Evolutionary conservation across 2,888 invertebrate genomes (phyloP).

Genomic region (Drosophila mimica): DNA sequence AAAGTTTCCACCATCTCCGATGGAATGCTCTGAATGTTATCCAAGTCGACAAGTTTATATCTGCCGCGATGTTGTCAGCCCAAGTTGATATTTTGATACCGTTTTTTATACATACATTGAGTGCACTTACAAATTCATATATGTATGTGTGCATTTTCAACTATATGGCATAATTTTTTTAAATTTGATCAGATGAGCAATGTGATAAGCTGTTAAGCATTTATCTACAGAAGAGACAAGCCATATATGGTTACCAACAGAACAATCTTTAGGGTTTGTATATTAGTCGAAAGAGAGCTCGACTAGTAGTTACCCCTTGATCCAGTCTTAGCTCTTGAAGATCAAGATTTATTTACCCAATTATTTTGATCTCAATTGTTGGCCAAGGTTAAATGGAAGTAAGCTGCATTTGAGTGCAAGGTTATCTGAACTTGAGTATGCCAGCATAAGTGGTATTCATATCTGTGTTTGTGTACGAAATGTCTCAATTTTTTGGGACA

Average conservation of each 20-base stretch:
- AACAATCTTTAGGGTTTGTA: background rate
- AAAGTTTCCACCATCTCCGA: background rate
- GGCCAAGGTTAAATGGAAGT: background rate
- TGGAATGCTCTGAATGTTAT: background rate
- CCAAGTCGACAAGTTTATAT: background rate
- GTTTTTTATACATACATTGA: background rate
- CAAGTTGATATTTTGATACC: background rate
- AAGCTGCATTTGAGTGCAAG: background rate
- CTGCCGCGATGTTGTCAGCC: background rate
- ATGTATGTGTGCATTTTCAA: background rate
- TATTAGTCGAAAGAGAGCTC: background rate
- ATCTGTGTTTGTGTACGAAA: background rate
- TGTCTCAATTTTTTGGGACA: constrained; percentile 1
- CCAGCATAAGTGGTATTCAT: background rate
- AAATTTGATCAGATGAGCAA: background rate
- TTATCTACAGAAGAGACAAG: background rate
- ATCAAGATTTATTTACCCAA: background rate
- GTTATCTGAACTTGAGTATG: background rate
- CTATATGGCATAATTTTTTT: background rate
- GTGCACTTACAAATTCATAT: background rate
- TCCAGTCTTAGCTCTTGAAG: background rate
- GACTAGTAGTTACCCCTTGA: background rate
- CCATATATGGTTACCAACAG: background rate
- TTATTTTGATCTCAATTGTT: background rate
- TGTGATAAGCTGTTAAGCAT: background rate